Evolutionary conservation across 2,113 vertebrate genomes (phyloP), one percentile per base, ranked within the genome.

Genomic region (Apteryx owenii): DNA sequence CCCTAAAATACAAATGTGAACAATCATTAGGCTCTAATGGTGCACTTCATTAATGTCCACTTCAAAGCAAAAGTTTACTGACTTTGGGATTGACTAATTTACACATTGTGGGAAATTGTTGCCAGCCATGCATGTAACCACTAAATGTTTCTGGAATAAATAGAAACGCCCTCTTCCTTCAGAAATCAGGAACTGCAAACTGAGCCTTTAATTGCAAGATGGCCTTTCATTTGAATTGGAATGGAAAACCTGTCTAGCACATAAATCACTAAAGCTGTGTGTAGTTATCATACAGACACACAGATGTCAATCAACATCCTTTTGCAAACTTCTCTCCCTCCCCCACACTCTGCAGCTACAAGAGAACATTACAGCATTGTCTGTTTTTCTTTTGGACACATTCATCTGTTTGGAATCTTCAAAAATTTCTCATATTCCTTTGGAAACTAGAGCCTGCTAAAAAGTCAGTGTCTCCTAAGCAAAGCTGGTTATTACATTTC

Each of bases 31-130:
- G 95, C 98, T 98, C 98, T 99, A 98, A 99, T 99, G 98, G 98
- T 98, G 97, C 98, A 98, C 99, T 99, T 99, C 99, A 99, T 99
- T 99, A 99, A 98, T 98, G 98, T 98, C 98, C 98, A 98, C 99
- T 99, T 99, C 99, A 99, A 99, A 99, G 98, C 96, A 98, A 98
- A 93, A 98, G 98, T 99, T 99, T 99, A 99, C 98, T 99, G 99
- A 99, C 99, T 99, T 98, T 97, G 98, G 98, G 98, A 99, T 99
- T 98, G 99, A 99, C 99, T 99, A 99, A 99, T 99, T 99, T 99
- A 99, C 99, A 99, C 99, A 98, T 99, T 99, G 98, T 99, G 99
- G 98, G 99, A 99, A 99, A 99, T 99, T 99, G 99, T 99, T 99
- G 98, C 99, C 99, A 99, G 99, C 98, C 98, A 99, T 98, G 98